Evolutionary conservation across 2,113 vertebrate genomes (phyloP).

Genomic region (Prolemur simus): DNA sequence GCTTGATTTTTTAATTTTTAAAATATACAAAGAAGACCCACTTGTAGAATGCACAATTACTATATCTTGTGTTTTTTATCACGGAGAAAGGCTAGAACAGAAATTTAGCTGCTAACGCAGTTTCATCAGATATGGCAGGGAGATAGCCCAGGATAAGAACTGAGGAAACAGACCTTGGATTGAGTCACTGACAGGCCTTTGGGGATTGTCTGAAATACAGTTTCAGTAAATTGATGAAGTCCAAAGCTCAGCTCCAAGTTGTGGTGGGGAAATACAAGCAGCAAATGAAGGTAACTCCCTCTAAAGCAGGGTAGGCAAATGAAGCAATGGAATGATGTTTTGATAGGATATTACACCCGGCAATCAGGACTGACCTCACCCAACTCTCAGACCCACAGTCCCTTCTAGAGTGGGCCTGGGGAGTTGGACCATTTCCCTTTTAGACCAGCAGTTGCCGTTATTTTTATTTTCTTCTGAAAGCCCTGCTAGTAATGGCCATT

Average conservation of each 20-base stretch:
- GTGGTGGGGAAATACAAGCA: background rate
- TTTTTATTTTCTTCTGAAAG: background rate
- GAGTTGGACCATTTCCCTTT: background rate
- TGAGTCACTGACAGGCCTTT: background rate
- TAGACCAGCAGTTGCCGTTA: background rate
- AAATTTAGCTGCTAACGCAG: background rate
- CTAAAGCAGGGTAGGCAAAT: background rate
- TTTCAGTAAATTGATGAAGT: background rate
- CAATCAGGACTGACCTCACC: background rate
- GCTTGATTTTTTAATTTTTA: background rate
- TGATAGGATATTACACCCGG: rapidly evolving
- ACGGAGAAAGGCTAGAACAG: background rate
- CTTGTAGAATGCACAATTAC: background rate
- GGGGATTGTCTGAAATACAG: background rate
- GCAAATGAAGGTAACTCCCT: background rate
- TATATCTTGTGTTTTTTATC: background rate
- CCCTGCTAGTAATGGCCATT: too few relatives aligned
- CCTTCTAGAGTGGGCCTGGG: background rate
- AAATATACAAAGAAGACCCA: background rate
- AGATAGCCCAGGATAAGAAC: background rate
- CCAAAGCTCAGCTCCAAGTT: background rate
- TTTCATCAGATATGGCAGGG: background rate
- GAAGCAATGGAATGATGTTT: background rate
- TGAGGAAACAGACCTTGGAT: background rate
- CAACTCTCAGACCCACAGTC: background rate